Evolutionary conservation across 2,113 vertebrate species (phyloP), one percentile per base, ranked within the genome.

Genomic region (Cromileptes altivelis): DNA sequence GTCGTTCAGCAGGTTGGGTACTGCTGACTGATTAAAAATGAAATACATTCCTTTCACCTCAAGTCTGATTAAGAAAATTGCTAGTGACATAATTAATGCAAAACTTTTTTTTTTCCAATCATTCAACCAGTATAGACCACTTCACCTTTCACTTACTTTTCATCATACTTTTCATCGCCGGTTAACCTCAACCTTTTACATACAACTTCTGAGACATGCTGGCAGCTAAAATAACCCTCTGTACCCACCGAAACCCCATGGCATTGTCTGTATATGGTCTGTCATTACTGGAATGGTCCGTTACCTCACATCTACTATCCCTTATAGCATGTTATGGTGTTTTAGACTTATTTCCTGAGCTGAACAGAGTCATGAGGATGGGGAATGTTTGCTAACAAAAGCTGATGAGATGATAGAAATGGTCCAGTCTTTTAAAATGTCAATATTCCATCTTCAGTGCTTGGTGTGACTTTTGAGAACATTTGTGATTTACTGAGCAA

Each of bases 151-250:
- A 37, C 30, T n/a, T 4, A 40, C 10, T 6, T 45, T 11, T 12
- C 11, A 47, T 21, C 3, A 6, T 10, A 21, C 37, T 30, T 30
- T 15, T 30, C 19, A 21, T 42, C 30, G 77, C 49, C 27, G 72
- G 25, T 17, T 42, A n/a, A 81, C 56, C 4, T 84, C 23, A 19
- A 52, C 40, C n/a, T 57, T 87, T 79, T 52, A 58, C 4, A 79
- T 45, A 27, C 2, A 18, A 4, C n/a, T 1, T 2, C 33, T 27
- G 23, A 65, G 47, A 37, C 60, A n/a, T 7, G n/a, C 63, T 7
- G 19, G 58, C 13, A 30, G 68, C 53, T 74, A 25, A 85, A 72
- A 79, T 63, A 71, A 75, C 6, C 45, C 4, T 12, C 12, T n/a
- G 1, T 6, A 6, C 4, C 5, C 11, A 47, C 21, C 19, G 3